phyloP scores from a whole-genome alignment of 2,113 vertebrate genomes.

The Salvelinus sp. region DNA sequence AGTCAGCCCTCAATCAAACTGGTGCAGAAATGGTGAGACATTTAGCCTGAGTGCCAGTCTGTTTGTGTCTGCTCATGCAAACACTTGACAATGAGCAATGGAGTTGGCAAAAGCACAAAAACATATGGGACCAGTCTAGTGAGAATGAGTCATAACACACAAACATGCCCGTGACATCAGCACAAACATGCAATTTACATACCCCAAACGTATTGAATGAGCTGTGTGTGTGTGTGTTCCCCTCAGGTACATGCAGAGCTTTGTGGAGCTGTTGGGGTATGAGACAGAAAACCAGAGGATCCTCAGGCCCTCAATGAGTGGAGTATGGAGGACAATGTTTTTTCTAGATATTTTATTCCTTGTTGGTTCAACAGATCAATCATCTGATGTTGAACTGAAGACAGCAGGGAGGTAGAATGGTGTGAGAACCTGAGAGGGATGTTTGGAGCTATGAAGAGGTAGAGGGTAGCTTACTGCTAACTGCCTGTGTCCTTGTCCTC shows the following conservation, averaged over 20 bases:
- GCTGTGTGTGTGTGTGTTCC: conserved; percentile 15
- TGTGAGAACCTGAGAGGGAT: too few relatives aligned
- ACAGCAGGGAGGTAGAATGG: neutral
- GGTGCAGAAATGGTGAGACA: conserved; percentile 88
- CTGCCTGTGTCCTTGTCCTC: too few relatives aligned
- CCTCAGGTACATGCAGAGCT: conserved; percentile 95
- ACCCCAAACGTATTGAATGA: neutral
- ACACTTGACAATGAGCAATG: too few relatives aligned
- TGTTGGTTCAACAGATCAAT: too few relatives aligned
- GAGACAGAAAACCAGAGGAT: conserved; percentile 89
- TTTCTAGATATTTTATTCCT: neutral
- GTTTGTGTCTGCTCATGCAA: too few relatives aligned
- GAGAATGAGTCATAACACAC: too few relatives aligned
- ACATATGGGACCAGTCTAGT: too few relatives aligned
- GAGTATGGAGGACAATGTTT: conserved; percentile 56
- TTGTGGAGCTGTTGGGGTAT: conserved; percentile 89
- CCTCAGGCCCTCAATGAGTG: conserved; percentile 85
- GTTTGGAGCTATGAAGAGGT: too few relatives aligned
- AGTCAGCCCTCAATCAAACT: conserved; percentile 86
- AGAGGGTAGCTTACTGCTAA: too few relatives aligned
- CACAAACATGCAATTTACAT: neutral
- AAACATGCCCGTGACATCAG: too few relatives aligned
- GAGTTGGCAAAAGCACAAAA: too few relatives aligned
- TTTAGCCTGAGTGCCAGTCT: neutral
- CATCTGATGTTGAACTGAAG: neutral